A percentile compares a stretch with the other conserved stretches of the same genome.
phyloP scores from a whole-genome alignment of 2,113 vertebrate genomes.

The human region DNA sequence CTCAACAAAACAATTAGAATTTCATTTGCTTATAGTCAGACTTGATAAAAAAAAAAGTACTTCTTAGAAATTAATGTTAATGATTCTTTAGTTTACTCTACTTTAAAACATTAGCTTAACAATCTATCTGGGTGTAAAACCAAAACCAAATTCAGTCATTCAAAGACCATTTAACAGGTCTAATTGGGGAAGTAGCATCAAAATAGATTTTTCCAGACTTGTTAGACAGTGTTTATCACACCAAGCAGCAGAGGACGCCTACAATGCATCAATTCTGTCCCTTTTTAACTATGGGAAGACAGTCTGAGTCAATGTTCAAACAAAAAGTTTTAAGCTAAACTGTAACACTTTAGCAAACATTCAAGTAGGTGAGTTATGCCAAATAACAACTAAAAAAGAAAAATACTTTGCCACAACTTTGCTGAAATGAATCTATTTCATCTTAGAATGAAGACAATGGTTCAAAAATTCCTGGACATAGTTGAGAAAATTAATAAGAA shows the following conservation, averaged over 20 bases:
- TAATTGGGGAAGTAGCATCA: constrained; percentile 80
- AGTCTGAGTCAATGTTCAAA: constrained; percentile 75
- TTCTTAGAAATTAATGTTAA: constrained; percentile 73
- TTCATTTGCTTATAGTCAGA: constrained; percentile 64
- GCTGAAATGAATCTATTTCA: constrained; percentile 72
- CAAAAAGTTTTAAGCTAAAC: constrained; percentile 80
- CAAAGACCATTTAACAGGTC: constrained; percentile 70
- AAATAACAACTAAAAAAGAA: constrained; percentile 64
- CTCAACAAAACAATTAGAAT: constrained; percentile 64
- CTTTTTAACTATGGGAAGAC: constrained; percentile 70
- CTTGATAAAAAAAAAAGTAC: constrained; percentile 36
- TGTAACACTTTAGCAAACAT: constrained; percentile 66
- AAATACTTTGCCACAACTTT: constrained; percentile 48
- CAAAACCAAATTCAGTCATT: constrained; percentile 70
- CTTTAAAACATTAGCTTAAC: constrained; percentile 73
- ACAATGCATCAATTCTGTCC: constrained; percentile 77
- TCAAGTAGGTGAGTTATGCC: constrained; percentile 71
- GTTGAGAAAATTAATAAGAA: constrained; percentile 41
- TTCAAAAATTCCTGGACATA: not conserved
- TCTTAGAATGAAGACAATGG: constrained; percentile 21
- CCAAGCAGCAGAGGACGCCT: constrained; percentile 69
- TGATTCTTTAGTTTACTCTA: not conserved
- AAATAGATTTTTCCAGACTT: constrained; percentile 82
- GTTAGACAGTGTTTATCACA: constrained; percentile 82
- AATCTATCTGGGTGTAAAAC: constrained; percentile 67